Percentiles rank a stretch among this genome's conserved stretches.
phyloP scores from a whole-genome alignment of 2,888 invertebrate species.

The Colostygia pectinataria region DNA sequence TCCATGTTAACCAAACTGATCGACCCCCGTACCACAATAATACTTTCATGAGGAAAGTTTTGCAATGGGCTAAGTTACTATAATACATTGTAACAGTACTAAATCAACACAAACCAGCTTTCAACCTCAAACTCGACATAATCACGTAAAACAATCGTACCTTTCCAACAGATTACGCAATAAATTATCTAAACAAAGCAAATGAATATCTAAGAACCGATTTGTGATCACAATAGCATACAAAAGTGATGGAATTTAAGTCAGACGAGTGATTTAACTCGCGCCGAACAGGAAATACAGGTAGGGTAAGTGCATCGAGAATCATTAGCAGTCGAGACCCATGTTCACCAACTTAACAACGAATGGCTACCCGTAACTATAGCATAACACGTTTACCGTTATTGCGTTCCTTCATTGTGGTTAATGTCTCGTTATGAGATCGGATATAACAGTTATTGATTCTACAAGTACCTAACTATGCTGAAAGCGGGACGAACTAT shows the following conservation, averaged over 20 bases:
- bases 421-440: too few species aligned
- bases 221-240: slow-evolving; percentile 64
- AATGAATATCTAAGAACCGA: slow-evolving; percentile 62
- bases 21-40: too few species aligned
- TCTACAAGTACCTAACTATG: too few species aligned
- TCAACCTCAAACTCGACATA: neutral
- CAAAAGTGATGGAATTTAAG: slow-evolving; percentile 61
- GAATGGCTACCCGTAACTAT: neutral
- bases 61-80: neutral
- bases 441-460: too few species aligned
- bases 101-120: slow-evolving; percentile 15
- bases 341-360: neutral
- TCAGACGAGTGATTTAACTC: slow-evolving; percentile 57
- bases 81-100: slow-evolving; percentile 1
- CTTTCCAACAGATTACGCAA: slow-evolving; percentile 30
- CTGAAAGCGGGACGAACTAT: too few species aligned
- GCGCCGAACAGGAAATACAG: slow-evolving; percentile 73
- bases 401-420: too few species aligned
- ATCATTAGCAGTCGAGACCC: slow-evolving; percentile 54
- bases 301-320: slow-evolving; percentile 55
- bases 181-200: slow-evolving; percentile 55
- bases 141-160: slow-evolving; percentile 27
- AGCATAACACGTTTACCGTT: too few species aligned
- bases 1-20: too few species aligned
- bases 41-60: neutral